Percentiles rank a stretch among this genome's conserved stretches.
phyloP scores from a whole-genome alignment of 2,113 vertebrate species.

The Harpagus bidentatus region DNA sequence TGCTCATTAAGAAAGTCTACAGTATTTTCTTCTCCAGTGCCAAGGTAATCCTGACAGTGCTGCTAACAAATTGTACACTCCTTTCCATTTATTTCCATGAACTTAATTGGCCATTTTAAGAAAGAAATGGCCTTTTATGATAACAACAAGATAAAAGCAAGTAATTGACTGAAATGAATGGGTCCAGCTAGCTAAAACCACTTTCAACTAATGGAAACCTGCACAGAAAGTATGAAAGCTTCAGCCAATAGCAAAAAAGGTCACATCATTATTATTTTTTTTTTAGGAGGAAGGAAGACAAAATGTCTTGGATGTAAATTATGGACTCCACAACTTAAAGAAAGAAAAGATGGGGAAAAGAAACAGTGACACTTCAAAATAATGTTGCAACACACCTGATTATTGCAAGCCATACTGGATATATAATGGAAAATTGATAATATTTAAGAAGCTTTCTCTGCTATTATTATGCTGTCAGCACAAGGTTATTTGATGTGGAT shows the following conservation, averaged over 20 bases:
- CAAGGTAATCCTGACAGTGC: conserved; percentile 24
- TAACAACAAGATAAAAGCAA: conserved; percentile 69
- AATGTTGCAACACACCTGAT: neutral
- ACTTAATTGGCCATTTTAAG: conserved; percentile 72
- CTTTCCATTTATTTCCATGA: conserved; percentile 67
- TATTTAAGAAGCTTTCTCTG: conserved; percentile 48
- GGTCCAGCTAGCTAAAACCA: conserved; percentile 51
- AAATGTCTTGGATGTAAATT: neutral
- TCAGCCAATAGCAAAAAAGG: conserved; percentile 26
- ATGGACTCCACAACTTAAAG: neutral
- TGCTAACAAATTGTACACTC: conserved; percentile 56
- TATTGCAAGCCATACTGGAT: neutral
- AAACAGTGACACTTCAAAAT: neutral
- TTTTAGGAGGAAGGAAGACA: neutral
- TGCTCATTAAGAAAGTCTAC: conserved; percentile 65
- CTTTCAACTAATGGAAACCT: conserved; percentile 64
- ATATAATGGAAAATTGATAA: conserved; percentile 47
- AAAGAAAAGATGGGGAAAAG: neutral
- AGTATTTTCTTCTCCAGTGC: conserved; percentile 42
- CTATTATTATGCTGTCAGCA: conserved; percentile 36
- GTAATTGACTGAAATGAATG: conserved; percentile 68
- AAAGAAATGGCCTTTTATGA: conserved; percentile 67
- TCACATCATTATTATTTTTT: neutral
- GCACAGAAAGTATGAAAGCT: conserved; percentile 26
- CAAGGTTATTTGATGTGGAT: conserved; percentile 5